Evolutionary conservation across 2,797 vertebrate species (phyloP).

Genomic region (Onychomys arenicola): DNA sequence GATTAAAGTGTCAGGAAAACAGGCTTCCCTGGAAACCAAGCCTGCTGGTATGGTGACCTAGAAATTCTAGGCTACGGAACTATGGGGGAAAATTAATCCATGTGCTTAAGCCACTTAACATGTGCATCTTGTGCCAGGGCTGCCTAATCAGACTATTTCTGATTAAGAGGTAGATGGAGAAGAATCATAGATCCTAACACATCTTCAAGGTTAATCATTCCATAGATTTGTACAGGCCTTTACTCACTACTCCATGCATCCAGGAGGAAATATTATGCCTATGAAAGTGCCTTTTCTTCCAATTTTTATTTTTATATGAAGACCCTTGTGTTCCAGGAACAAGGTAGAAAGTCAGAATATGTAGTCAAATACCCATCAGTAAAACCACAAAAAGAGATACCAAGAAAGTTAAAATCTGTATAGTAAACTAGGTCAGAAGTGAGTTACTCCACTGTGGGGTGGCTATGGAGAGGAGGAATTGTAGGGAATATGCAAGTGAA

Average conservation of each 20-base stretch:
- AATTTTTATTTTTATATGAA: constrained; percentile 11
- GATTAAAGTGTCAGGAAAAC: background rate
- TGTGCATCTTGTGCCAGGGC: background rate
- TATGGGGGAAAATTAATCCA: constrained; percentile 34
- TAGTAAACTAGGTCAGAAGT: background rate
- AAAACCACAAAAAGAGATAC: background rate
- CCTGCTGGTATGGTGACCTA: background rate
- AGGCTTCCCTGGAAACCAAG: background rate
- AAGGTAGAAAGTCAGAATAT: background rate
- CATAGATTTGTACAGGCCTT: background rate
- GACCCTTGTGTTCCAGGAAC: background rate
- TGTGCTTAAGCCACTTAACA: background rate
- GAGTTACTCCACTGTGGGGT: background rate
- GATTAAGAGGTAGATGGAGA: background rate
- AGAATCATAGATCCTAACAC: background rate
- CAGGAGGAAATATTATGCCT: background rate
- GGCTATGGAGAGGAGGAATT: no score
- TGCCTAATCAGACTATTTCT: background rate
- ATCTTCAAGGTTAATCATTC: background rate
- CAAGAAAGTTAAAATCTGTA: background rate
- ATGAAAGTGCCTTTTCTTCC: background rate
- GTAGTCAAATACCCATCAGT: background rate
- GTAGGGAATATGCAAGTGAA: fast-evolving
- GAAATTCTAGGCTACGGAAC: background rate
- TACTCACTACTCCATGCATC: background rate